Evolutionary conservation across 2,888 invertebrate genomes (phyloP).

Genomic region (Erebia aethiops): DNA sequence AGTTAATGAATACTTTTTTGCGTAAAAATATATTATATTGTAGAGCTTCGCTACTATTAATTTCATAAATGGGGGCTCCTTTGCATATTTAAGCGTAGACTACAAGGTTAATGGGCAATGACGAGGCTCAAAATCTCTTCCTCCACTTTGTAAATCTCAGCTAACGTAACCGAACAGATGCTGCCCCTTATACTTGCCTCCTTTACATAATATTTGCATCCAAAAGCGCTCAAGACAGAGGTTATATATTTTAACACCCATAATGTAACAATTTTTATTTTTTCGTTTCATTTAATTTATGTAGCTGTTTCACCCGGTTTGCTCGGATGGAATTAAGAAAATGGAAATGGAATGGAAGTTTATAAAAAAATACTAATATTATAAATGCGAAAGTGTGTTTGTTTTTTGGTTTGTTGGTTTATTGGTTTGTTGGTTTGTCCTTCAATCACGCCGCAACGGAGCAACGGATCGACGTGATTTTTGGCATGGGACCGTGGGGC

Average conservation of each 20-base stretch:
- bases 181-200: not conserved
- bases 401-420: too few species aligned
- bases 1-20: too few species aligned
- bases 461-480: too few species aligned
- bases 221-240: not conserved
- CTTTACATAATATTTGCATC: constrained; percentile 7
- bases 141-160: constrained; percentile 15
- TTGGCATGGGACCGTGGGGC: too few species aligned
- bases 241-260: not conserved
- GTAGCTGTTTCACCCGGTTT: too few species aligned
- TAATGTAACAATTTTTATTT: not conserved
- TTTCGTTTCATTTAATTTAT: not conserved
- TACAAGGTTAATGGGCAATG: constrained; percentile 76
- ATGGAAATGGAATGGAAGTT: too few species aligned
- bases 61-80: constrained; percentile 51
- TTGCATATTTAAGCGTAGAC: constrained; percentile 74
- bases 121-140: constrained; percentile 51
- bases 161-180: constrained; percentile 18
- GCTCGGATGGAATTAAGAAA: too few species aligned
- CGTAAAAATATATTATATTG: too few species aligned
- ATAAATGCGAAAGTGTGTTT: too few species aligned
- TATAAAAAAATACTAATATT: too few species aligned
- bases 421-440: too few species aligned
- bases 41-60: constrained; percentile 28
- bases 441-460: too few species aligned